Conservation (phyloP, 92 coral and sea anemone species). For the Epizoanthus fatuus region DNA sequence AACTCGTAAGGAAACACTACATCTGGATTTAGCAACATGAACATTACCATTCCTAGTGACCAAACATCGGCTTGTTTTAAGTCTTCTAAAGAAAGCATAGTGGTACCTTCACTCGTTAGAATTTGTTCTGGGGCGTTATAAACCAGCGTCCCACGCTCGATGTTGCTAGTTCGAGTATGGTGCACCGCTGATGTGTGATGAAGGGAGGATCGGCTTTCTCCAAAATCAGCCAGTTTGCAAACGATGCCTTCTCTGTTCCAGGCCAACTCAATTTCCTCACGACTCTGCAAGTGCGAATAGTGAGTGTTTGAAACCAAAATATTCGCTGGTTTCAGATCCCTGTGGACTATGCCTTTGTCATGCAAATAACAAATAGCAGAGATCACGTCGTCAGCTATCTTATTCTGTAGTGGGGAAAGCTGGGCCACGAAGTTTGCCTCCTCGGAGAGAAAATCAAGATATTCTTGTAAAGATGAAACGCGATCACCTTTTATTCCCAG, state of each 20-base stretch:
- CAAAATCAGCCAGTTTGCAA: conserved; percentile 34
- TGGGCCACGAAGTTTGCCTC: conserved; percentile 15
- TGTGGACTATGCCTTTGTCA: no score
- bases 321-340: conserved; percentile 39
- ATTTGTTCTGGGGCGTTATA: conserved; percentile 24
- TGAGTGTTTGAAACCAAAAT: conserved; percentile 27
- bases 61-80: conserved; percentile 1
- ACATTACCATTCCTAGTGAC: not conserved
- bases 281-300: conserved; percentile 1
- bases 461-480: conserved; percentile 20
- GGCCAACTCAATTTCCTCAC: conserved; percentile 9
- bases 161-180: conserved; percentile 14
- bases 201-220: conserved; percentile 13
- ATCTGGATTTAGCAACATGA: not conserved
- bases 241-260: conserved; percentile 19
- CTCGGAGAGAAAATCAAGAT: not conserved
- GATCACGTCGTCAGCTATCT: conserved; percentile 1
- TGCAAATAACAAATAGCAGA: not conserved
- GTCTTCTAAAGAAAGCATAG: conserved; percentile 10
- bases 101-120: not conserved
- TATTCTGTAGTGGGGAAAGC: conserved; percentile 11
- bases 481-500: conserved; percentile 34
- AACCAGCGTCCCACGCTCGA: conserved; percentile 35
- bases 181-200: conserved; percentile 9
- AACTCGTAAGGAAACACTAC: not conserved